Conservation (phyloP, 2,888 invertebrate species). For the Lithodes maja region DNA sequence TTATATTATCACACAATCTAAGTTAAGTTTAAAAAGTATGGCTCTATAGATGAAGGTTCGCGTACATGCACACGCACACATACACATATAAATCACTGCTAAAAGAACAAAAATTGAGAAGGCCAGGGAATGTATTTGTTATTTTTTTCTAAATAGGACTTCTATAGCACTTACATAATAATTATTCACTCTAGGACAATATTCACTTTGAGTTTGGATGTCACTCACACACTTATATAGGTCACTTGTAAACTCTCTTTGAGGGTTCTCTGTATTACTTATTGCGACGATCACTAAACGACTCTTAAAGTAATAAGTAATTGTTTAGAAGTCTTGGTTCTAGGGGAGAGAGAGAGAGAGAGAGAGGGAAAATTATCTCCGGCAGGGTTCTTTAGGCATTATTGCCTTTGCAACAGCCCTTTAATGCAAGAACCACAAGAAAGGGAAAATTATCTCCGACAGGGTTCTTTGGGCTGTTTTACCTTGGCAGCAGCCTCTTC, state of each 20-base stretch:
- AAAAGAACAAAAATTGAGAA: too few relatives aligned
- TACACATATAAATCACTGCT: not conserved
- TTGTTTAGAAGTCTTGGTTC: not conserved
- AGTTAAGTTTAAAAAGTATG: too few relatives aligned
- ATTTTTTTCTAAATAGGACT: not conserved
- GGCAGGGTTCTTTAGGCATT: too few relatives aligned
- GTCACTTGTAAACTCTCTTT: not conserved
- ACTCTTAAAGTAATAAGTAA: not conserved
- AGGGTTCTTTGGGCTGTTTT: too few relatives aligned
- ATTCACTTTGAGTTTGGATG: not conserved
- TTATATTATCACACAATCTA: too few relatives aligned
- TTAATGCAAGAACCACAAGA: too few relatives aligned
- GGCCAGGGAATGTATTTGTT: not conserved
- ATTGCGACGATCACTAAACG: slow-evolving; percentile 20
- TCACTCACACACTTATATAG: not conserved
- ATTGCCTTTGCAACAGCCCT: too few relatives aligned
- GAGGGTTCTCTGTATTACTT: not conserved
- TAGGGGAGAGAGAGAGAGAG: not conserved
- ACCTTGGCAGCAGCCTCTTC: too few relatives aligned
- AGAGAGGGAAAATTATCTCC: not conserved
- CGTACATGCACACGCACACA: not conserved
- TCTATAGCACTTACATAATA: not conserved
- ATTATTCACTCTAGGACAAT: not conserved
- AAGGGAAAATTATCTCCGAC: too few relatives aligned
- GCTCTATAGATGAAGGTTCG: too few relatives aligned